phyloP scores from a whole-genome alignment of 2,113 vertebrate genomes.

The Phrynosoma blainvillii region DNA sequence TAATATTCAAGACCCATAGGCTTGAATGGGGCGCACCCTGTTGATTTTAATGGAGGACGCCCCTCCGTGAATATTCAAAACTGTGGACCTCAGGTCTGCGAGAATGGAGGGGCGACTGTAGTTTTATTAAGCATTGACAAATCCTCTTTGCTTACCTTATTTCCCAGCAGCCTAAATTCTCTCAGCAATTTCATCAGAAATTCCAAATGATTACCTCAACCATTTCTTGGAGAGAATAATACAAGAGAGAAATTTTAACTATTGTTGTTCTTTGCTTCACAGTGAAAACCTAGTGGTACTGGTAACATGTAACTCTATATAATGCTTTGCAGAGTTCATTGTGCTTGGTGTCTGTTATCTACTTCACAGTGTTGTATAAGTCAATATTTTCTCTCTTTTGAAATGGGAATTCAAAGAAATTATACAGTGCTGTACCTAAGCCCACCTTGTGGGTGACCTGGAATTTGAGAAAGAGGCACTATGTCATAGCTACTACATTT shows the following conservation, averaged over 20 bases:
- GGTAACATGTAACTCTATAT: neutral
- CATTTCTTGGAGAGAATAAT: neutral
- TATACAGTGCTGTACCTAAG: neutral
- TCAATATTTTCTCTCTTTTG: neutral
- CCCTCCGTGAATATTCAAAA: too few relatives aligned
- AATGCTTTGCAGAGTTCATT: neutral
- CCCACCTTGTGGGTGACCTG: too few relatives aligned
- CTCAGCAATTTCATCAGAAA: neutral
- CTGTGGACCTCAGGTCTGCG: too few relatives aligned
- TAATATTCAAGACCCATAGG: too few relatives aligned
- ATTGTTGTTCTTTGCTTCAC: neutral
- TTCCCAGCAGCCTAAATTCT: neutral
- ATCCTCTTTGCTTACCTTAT: conserved; percentile 1
- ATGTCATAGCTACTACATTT: neutral
- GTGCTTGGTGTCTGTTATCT: neutral
- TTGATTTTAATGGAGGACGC: too few relatives aligned
- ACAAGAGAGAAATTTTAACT: neutral
- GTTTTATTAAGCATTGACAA: neutral
- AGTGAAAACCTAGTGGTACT: neutral
- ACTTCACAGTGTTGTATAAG: neutral
- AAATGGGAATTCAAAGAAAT: neutral
- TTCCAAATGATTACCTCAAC: neutral
- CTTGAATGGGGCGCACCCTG: too few relatives aligned
- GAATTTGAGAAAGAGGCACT: neutral
- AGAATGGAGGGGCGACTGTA: too few relatives aligned